Percentiles rank a stretch among this genome's conserved stretches.
Conservation (phyloP, 2,888 invertebrate genomes). For the Ecdyonurus torrentis region DNA sequence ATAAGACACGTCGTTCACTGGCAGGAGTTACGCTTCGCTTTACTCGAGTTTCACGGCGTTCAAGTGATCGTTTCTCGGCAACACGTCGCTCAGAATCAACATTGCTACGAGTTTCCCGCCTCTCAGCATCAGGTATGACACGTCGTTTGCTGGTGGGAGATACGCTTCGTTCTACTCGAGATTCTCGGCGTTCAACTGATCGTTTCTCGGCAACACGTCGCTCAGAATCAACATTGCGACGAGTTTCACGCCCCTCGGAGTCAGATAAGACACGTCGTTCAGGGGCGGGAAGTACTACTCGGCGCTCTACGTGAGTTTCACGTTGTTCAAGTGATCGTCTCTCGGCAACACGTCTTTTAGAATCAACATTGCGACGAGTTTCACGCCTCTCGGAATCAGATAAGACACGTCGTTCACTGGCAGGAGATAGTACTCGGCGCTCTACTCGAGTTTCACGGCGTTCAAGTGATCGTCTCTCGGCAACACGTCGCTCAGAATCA, state of each 20-base stretch:
- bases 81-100: too few relatives aligned
- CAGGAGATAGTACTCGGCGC: background rate
- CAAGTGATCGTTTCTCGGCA: too few relatives aligned
- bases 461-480: background rate
- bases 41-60: too few relatives aligned
- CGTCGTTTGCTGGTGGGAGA: background rate
- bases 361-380: background rate
- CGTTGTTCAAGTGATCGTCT: too few relatives aligned
- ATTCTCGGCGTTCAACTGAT: background rate
- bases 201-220: background rate
- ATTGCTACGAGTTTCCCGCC: too few relatives aligned
- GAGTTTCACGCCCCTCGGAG: background rate
- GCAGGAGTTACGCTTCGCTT: background rate
- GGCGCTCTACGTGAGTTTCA: too few relatives aligned
- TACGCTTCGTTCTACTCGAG: background rate
- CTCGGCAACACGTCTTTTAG: background rate
- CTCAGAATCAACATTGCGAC: background rate
- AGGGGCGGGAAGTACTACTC: too few relatives aligned
- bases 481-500: background rate
- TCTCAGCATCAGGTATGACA: background rate
- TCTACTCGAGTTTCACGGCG: background rate
- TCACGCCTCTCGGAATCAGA: background rate
- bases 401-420: background rate
- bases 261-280: too few relatives aligned
- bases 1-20: background rate